These are phyloP conservation scores for Drosophila equinoxialis DNA, from an alignment of 1,140 invertebrate genomes.

Conservation along the genomic window DNA sequence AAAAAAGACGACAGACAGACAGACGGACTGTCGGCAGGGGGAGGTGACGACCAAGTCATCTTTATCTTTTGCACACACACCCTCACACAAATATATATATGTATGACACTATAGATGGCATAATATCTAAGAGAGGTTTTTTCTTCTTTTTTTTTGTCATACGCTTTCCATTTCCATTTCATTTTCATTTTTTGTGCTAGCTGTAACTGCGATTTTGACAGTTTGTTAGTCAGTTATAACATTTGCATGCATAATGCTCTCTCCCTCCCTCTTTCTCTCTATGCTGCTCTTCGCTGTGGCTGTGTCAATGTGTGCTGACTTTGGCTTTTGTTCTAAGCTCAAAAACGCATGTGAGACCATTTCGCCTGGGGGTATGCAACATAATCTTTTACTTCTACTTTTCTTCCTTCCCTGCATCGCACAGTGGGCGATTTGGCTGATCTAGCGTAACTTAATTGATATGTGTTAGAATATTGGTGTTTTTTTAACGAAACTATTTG, in stretches of 20 bases:
- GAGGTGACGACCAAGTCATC: slow-evolving; percentile 39
- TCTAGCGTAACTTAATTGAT: too few relatives aligned
- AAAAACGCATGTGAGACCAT: slow-evolving; percentile 18
- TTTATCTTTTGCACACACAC: slow-evolving; percentile 48
- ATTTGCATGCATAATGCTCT: slow-evolving; percentile 76
- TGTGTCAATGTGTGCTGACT: background rate
- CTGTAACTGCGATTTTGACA: slow-evolving; percentile 76
- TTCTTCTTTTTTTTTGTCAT: slow-evolving; percentile 35
- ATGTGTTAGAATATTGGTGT: too few relatives aligned
- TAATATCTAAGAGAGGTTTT: slow-evolving; percentile 51
- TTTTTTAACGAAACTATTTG: too few relatives aligned
- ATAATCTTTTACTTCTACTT: slow-evolving; percentile 15
- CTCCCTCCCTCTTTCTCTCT: too few relatives aligned
- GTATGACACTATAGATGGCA: slow-evolving; percentile 45
- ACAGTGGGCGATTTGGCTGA: too few relatives aligned
- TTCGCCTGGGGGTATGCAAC: slow-evolving; percentile 26
- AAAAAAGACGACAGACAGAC: background rate
- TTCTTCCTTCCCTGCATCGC: background rate
- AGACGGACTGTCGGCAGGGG: slow-evolving; percentile 4
- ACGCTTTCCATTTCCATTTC: slow-evolving; percentile 15
- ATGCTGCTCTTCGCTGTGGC: background rate
- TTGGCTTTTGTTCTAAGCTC: slow-evolving; percentile 51
- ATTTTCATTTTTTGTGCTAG: slow-evolving; percentile 22
- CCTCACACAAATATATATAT: background rate
- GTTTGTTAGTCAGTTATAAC: slow-evolving; percentile 76